These are phyloP conservation scores for Puntigrus tetrazona DNA, from an alignment of 2,113 vertebrate genomes.

Conservation along the genomic window DNA sequence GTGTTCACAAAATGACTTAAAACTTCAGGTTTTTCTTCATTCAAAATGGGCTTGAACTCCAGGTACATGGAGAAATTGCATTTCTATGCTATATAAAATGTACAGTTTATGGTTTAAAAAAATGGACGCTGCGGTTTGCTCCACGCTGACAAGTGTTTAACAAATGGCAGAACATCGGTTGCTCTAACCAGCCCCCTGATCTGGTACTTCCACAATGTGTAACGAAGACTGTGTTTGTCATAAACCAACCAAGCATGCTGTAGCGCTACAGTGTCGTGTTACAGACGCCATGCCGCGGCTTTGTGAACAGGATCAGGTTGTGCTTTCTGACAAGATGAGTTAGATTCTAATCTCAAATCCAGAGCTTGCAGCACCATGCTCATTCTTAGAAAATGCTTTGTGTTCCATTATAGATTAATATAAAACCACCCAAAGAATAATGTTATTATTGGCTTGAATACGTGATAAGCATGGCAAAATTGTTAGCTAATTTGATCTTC, in stretches of 20 bases:
- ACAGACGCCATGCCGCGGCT: slow-evolving; percentile 37
- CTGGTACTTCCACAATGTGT: neutral
- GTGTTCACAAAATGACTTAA: neutral
- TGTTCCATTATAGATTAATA: neutral
- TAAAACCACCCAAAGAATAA: neutral
- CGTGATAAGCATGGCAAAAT: neutral
- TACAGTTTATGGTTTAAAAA: neutral
- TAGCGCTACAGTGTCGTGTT: slow-evolving; percentile 35
- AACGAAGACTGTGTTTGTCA: slow-evolving; percentile 12
- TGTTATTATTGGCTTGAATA: neutral
- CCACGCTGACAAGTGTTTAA: neutral
- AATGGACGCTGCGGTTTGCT: neutral
- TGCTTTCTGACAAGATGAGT: slow-evolving; percentile 26
- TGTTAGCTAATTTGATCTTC: neutral
- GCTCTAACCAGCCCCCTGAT: neutral
- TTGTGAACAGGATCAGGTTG: slow-evolving; percentile 34
- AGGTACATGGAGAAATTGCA: neutral
- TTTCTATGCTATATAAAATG: neutral
- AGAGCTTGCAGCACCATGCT: neutral
- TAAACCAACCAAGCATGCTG: slow-evolving; percentile 9
- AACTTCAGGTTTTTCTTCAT: neutral
- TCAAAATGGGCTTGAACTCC: neutral
- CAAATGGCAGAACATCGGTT: neutral
- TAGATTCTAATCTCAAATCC: slow-evolving; percentile 13
- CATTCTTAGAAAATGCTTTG: neutral